Percentiles rank a stretch among this genome's conserved stretches.
Conservation (phyloP, 2,888 invertebrate genomes). For the Plemyria rubiginata region DNA sequence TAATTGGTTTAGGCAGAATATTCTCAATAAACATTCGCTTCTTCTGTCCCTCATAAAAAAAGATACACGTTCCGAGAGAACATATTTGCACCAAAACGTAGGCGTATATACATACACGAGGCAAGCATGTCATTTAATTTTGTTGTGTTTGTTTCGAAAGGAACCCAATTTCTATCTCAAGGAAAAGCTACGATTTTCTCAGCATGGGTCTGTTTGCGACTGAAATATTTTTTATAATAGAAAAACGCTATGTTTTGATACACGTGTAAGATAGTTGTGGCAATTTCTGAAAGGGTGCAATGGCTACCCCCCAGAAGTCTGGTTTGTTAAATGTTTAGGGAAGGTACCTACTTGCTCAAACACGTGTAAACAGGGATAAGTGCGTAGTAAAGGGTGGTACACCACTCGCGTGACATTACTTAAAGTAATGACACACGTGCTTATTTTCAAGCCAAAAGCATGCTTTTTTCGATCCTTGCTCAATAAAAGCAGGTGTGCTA, state of each 20-base stretch:
- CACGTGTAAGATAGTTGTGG: slow-evolving; percentile 30
- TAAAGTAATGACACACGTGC: too few relatives aligned
- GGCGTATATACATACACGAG: slow-evolving; percentile 45
- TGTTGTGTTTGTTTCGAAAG: slow-evolving; percentile 1
- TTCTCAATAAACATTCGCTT: too few relatives aligned
- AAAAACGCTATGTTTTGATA: slow-evolving; percentile 21
- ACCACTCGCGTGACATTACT: too few relatives aligned
- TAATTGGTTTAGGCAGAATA: too few relatives aligned
- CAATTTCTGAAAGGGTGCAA: neutral
- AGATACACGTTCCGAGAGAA: neutral
- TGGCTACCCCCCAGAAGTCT: neutral
- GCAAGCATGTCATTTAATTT: slow-evolving; percentile 5
- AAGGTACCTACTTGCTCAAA: neutral
- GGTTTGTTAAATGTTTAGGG: neutral
- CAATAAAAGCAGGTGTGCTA: too few relatives aligned
- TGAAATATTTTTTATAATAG: slow-evolving; percentile 20
- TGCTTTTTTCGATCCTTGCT: too few relatives aligned
- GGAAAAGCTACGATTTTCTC: slow-evolving; percentile 47
- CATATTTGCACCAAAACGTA: neutral
- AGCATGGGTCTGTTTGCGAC: slow-evolving; percentile 41
- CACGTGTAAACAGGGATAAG: too few relatives aligned
- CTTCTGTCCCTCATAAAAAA: too few relatives aligned
- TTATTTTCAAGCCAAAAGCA: too few relatives aligned
- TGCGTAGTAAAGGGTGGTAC: too few relatives aligned
- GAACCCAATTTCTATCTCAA: slow-evolving; percentile 47